A percentile compares a stretch with the other conserved stretches of the same genome.
These are phyloP conservation scores for Caenorhabditis becei DNA, from an alignment of 2,888 invertebrate species.

Conservation along the genomic window DNA sequence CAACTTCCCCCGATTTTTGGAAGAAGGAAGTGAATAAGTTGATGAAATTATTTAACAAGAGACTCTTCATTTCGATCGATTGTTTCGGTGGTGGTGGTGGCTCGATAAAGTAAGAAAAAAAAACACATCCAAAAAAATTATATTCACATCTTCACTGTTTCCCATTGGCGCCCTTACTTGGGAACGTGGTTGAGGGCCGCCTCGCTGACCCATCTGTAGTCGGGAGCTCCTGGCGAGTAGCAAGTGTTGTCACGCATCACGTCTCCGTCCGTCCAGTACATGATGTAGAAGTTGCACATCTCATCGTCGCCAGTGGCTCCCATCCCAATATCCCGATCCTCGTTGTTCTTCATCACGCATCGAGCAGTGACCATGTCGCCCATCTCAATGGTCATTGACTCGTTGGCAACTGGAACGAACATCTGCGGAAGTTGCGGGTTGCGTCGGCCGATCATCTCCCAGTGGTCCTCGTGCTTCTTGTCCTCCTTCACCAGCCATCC, in stretches of 20 bases:
- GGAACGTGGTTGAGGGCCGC: constrained; percentile 79
- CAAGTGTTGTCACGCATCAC: constrained; percentile 76
- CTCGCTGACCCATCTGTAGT: constrained; percentile 76
- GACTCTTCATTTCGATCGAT: not conserved
- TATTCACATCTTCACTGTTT: not conserved
- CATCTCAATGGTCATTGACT: constrained; percentile 85
- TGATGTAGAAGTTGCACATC: constrained; percentile 82
- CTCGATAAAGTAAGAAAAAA: too few relatives aligned
- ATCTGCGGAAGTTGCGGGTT: constrained; percentile 92
- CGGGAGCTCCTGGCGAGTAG: constrained; percentile 80
- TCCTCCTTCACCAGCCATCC: constrained; percentile 79
- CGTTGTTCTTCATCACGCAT: constrained; percentile 80
- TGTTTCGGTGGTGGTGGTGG: too few relatives aligned
- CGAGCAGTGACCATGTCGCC: constrained; percentile 71
- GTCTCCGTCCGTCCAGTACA: constrained; percentile 80
- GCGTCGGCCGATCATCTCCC: constrained; percentile 91
- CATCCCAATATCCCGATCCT: constrained; percentile 74
- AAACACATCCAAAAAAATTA: not conserved
- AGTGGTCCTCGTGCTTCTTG: constrained; percentile 84
- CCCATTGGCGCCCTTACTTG: constrained; percentile 24
- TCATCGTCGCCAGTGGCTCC: constrained; percentile 81
- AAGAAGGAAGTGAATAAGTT: constrained; percentile 15
- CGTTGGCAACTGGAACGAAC: constrained; percentile 90
- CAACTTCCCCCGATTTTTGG: constrained; percentile 48
- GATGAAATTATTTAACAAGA: constrained; percentile 13